These are phyloP conservation scores for Gorsachius goisagi DNA, from an alignment of 2,113 vertebrate genomes.

Conservation along the genomic window DNA sequence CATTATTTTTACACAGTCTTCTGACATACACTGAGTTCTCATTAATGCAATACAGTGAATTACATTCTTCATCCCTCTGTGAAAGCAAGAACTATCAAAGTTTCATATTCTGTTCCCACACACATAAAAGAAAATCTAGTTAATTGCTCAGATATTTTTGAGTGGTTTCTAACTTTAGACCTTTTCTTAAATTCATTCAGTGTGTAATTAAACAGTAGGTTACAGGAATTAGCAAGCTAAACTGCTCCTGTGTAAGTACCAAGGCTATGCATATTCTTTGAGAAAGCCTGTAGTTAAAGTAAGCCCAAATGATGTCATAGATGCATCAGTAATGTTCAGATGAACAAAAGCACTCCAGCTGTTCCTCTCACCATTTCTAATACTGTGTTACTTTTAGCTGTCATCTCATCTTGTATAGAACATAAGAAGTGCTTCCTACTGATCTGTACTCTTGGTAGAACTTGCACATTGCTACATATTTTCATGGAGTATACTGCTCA, in stretches of 20 bases:
- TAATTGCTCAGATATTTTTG: not conserved
- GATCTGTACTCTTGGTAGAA: not conserved
- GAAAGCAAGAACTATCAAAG: not conserved
- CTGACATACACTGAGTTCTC: not conserved
- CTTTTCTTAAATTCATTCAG: not conserved
- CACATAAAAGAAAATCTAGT: not conserved
- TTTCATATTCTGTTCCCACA: not conserved
- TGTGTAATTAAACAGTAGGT: not conserved
- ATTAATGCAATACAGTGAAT: not conserved
- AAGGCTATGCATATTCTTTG: not conserved
- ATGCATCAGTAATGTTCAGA: not conserved
- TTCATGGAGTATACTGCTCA: not conserved
- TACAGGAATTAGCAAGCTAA: not conserved
- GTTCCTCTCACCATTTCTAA: not conserved
- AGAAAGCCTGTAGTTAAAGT: not conserved
- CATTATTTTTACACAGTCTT: not conserved
- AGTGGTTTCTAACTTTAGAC: not conserved
- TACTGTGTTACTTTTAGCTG: not conserved
- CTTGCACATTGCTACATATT: not conserved
- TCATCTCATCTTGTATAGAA: not conserved
- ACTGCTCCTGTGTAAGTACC: not conserved
- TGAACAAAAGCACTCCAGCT: not conserved
- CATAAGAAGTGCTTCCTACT: not conserved
- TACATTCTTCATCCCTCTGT: not conserved
- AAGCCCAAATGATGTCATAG: not conserved